A percentile compares a stretch with the other conserved stretches of the same genome.
These are phyloP conservation scores for Eupithecia abbreviata DNA, from an alignment of 2,888 invertebrate genomes.

Conservation along the genomic window DNA sequence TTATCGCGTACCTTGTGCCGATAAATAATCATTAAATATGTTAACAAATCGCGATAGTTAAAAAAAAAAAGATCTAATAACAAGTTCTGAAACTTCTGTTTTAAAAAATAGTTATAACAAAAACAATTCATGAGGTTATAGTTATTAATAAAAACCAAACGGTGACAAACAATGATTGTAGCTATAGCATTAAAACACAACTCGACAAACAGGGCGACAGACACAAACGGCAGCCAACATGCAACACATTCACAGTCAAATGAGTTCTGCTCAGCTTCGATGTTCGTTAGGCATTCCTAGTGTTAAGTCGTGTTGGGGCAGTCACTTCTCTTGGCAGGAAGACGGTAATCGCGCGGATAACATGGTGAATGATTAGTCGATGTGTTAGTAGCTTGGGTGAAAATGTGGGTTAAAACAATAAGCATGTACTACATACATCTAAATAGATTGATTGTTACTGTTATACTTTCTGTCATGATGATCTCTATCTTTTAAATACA, in stretches of 20 bases:
- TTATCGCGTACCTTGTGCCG: too few species aligned
- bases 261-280: slow-evolving; percentile 68
- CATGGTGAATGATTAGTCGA: slow-evolving; percentile 54
- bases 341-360: slow-evolving; percentile 77
- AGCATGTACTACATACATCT: slow-evolving; percentile 48
- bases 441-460: neutral
- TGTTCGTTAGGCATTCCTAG: slow-evolving; percentile 79
- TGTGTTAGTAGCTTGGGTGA: slow-evolving; percentile 51
- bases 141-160: slow-evolving; percentile 44
- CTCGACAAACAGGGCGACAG: slow-evolving; percentile 65
- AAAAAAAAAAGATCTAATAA: neutral
- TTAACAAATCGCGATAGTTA: too few species aligned
- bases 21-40: too few species aligned
- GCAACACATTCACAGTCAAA: slow-evolving; percentile 78
- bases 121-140: slow-evolving; percentile 20
- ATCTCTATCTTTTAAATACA: slow-evolving; percentile 31
- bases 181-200: slow-evolving; percentile 52
- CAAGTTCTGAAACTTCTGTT: neutral
- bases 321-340: slow-evolving; percentile 76
- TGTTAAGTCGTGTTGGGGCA: slow-evolving; percentile 68
- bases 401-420: slow-evolving; percentile 54
- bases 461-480: slow-evolving; percentile 16
- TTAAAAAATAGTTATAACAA: slow-evolving; percentile 20
- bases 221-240: slow-evolving; percentile 78
- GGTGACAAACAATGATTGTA: slow-evolving; percentile 49